A percentile compares a stretch with the other conserved stretches of the same genome.
Evolutionary conservation across 2,888 invertebrate genomes (phyloP).

Genomic region (Caenorhabditis wallacei): DNA sequence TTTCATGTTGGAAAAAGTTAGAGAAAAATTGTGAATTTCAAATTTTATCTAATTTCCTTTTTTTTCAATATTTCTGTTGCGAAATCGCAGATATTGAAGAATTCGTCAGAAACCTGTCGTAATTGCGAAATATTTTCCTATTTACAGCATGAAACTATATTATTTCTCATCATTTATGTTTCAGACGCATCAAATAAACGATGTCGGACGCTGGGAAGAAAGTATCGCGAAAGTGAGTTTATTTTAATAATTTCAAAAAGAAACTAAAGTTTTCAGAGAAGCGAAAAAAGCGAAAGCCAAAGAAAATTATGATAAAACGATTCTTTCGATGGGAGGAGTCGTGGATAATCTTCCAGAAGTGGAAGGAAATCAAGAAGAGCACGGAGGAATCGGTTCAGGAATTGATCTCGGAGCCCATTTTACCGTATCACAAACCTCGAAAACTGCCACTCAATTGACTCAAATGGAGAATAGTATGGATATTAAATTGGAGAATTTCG

Average conservation of each 20-base stretch:
- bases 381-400: slow-evolving; percentile 81
- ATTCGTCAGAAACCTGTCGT: no score
- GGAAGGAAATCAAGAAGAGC: slow-evolving; percentile 51
- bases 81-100: not conserved
- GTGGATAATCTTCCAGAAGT: slow-evolving; percentile 68
- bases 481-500: slow-evolving; percentile 96
- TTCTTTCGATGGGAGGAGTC: slow-evolving; percentile 81
- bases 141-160: not conserved
- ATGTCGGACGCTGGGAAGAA: slow-evolving; percentile 66
- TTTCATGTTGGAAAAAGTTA: not conserved
- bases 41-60: not conserved
- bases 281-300: slow-evolving; percentile 73
- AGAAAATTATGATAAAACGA: slow-evolving; percentile 77
- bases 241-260: not conserved
- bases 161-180: not conserved
- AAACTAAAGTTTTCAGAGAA: slow-evolving; percentile 61
- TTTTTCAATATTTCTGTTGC: slow-evolving; percentile 2
- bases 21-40: no score
- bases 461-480: slow-evolving; percentile 94
- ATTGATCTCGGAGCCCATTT: slow-evolving; percentile 93
- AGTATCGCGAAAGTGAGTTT: slow-evolving; percentile 66
- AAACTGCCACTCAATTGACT: slow-evolving; percentile 85
- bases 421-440: slow-evolving; percentile 91
- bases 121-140: not conserved
- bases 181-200: slow-evolving; percentile 4